Evolutionary conservation across 1,140 invertebrate species (phyloP).

Genomic region (Sipha flava): DNA sequence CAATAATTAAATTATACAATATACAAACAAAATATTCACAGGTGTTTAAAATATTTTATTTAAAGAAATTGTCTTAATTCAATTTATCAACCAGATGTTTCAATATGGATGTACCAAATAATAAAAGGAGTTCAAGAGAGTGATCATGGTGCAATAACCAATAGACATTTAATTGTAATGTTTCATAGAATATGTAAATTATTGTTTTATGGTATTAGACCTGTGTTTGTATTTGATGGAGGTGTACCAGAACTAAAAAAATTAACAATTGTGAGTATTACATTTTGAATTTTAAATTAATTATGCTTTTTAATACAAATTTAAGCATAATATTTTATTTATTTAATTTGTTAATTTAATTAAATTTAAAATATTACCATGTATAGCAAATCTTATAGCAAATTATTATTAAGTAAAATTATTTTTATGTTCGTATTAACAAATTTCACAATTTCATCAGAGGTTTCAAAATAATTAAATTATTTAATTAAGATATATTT

Average conservation of each 20-base stretch:
- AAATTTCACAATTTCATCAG: too few species aligned
- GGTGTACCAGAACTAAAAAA: slow-evolving; percentile 81
- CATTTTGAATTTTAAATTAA: not conserved
- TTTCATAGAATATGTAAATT: slow-evolving; percentile 93
- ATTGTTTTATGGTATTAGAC: slow-evolving; percentile 89
- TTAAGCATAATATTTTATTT: too few species aligned
- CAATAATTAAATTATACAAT: not conserved
- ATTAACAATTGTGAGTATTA: slow-evolving; percentile 75
- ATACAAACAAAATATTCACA: not conserved
- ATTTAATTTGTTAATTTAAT: too few species aligned
- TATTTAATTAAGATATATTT: too few species aligned
- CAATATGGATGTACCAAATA: slow-evolving; percentile 96
- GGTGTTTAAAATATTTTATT: not conserved
- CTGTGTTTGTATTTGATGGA: slow-evolving; percentile 99
- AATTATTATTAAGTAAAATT: too few species aligned
- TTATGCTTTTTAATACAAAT: not conserved
- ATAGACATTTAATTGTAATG: slow-evolving; percentile 87
- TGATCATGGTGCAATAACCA: slow-evolving; percentile 67
- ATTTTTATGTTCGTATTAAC: too few species aligned
- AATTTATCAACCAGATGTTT: slow-evolving; percentile 67
- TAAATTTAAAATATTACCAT: too few species aligned
- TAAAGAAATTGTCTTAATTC: slow-evolving; percentile 39
- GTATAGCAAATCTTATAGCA: too few species aligned
- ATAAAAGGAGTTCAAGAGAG: slow-evolving; percentile 88
- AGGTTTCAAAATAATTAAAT: too few species aligned